Evolutionary conservation across 1,140 invertebrate species (phyloP).

Genomic region (Drosophila yakuba): DNA sequence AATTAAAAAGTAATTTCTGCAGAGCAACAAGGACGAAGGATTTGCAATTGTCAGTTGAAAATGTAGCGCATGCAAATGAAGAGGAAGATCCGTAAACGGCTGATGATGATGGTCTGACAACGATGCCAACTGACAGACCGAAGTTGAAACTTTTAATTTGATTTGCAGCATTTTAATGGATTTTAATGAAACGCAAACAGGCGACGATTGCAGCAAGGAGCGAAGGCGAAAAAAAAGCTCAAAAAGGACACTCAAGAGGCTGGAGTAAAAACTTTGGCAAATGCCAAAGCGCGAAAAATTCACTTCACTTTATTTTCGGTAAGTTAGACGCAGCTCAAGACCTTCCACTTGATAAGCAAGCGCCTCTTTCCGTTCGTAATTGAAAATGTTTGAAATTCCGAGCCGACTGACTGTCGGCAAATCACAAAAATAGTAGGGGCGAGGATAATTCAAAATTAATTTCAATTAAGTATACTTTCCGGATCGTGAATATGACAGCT

Average conservation of each 20-base stretch:
- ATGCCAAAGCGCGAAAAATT: slow-evolving; percentile 82
- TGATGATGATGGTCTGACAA: slow-evolving; percentile 62
- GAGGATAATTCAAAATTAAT: slow-evolving; percentile 77
- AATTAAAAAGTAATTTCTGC: slow-evolving; percentile 78
- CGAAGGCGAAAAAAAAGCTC: background rate
- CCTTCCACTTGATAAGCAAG: slow-evolving; percentile 61
- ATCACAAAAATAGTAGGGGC: slow-evolving; percentile 10
- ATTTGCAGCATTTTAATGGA: slow-evolving; percentile 84
- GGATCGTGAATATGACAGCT: slow-evolving; percentile 78
- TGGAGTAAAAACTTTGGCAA: slow-evolving; percentile 70
- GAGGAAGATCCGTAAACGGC: slow-evolving; percentile 53
- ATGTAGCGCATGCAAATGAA: slow-evolving; percentile 73
- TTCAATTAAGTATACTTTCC: slow-evolving; percentile 67
- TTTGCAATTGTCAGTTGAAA: slow-evolving; percentile 71
- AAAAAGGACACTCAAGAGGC: slow-evolving; percentile 64
- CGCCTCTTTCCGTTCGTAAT: slow-evolving; percentile 56
- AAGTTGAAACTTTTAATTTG: slow-evolving; percentile 83
- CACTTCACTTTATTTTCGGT: slow-evolving; percentile 72
- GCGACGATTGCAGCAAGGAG: slow-evolving; percentile 40
- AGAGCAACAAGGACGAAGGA: slow-evolving; percentile 28
- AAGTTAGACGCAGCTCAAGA: slow-evolving; percentile 67
- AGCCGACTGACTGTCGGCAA: slow-evolving; percentile 64
- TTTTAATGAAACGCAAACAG: slow-evolving; percentile 82
- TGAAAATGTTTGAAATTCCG: slow-evolving; percentile 82
- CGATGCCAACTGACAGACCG: slow-evolving; percentile 51